Conservation (phyloP, 2,113 vertebrate genomes). For the Empidonax alnorum region DNA sequence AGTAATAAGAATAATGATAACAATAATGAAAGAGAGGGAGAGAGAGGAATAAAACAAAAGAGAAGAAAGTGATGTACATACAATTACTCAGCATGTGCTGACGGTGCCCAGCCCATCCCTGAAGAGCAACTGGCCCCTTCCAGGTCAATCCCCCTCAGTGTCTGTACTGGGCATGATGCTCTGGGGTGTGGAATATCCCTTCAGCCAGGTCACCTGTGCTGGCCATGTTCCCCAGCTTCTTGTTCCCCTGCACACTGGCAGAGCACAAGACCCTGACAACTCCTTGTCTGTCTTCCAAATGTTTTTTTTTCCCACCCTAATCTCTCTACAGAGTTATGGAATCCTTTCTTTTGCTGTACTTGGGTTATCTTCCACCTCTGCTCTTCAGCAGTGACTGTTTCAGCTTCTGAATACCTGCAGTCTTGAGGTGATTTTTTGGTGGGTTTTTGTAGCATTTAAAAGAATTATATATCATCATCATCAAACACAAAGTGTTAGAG, state of each 20-base stretch:
- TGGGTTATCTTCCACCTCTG: background rate
- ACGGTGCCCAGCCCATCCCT: background rate
- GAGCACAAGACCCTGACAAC: no score
- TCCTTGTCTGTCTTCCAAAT: background rate
- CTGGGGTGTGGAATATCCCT: no score
- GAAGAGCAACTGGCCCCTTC: fast-evolving
- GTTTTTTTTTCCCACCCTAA: background rate
- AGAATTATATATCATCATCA: fast-evolving
- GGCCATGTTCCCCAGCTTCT: background rate
- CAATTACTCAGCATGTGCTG: background rate
- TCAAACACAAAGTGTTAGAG: background rate
- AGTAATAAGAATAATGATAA: background rate
- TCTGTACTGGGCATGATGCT: background rate
- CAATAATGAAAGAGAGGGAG: background rate
- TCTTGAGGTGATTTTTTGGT: background rate
- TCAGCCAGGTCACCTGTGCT: background rate
- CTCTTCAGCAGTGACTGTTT: fast-evolving
- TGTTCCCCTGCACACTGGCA: background rate
- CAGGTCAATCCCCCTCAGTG: background rate
- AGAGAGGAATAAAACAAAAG: background rate
- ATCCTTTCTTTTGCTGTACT: background rate
- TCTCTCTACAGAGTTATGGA: background rate
- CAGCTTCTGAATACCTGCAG: background rate
- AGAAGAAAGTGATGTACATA: background rate
- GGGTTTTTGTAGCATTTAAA: background rate